Evolutionary conservation across 2,888 invertebrate species (phyloP).

Genomic region (Empis stercorea): DNA sequence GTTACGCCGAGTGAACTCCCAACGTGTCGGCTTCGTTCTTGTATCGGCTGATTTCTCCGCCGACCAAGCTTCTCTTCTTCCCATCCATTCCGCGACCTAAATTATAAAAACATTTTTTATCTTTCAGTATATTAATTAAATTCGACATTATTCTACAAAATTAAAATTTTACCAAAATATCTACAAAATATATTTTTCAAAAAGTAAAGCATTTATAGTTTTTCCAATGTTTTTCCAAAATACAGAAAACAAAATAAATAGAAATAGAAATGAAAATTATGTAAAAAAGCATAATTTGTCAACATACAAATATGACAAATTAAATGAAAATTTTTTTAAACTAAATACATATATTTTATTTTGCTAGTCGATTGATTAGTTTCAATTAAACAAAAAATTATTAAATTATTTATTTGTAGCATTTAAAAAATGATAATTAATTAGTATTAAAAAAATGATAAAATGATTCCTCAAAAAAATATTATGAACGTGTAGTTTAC

Average conservation of each 20-base stretch:
- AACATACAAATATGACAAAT: neutral
- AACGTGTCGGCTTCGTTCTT: slow-evolving; percentile 54
- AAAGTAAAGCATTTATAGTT: neutral
- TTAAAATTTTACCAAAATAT: neutral
- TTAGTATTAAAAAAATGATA: too few species aligned
- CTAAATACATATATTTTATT: too few species aligned
- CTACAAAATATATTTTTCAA: neutral
- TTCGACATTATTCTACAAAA: neutral
- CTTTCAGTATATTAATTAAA: too few species aligned
- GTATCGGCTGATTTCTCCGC: slow-evolving; percentile 53
- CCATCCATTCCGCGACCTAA: slow-evolving; percentile 53
- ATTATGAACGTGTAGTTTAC: too few species aligned
- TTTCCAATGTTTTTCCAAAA: neutral
- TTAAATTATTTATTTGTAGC: neutral
- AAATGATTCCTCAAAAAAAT: too few species aligned
- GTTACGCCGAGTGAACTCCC: slow-evolving; percentile 57
- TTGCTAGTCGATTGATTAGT: too few species aligned
- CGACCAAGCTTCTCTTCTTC: slow-evolving; percentile 75
- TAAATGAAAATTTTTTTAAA: neutral
- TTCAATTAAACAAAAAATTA: neutral
- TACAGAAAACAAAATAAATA: neutral
- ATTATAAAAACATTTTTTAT: neutral
- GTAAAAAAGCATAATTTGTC: neutral
- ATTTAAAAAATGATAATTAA: too few species aligned
- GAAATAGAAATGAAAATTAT: neutral